Percentiles rank a stretch among this genome's conserved stretches.
Evolutionary conservation across 2,888 invertebrate species (phyloP).

Genomic region (Rhorus exstirpatorius): DNA sequence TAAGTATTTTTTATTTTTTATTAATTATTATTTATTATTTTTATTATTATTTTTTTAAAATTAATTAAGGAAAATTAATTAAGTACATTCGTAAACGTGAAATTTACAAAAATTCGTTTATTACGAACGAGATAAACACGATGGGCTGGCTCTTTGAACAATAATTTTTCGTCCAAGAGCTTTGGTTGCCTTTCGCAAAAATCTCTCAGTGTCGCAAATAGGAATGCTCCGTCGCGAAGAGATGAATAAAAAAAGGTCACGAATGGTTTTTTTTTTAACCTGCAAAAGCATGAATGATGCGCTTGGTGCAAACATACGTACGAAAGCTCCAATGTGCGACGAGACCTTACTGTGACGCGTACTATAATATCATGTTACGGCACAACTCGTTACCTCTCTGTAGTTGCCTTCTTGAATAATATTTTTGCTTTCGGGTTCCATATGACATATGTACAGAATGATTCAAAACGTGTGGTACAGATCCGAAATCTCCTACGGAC

Average conservation of each 20-base stretch:
- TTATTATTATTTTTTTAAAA: too few relatives aligned
- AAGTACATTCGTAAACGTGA: too few relatives aligned
- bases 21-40: too few relatives aligned
- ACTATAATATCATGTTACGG: constrained; percentile 56
- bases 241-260: not conserved
- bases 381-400: constrained; percentile 25
- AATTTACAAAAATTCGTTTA: too few relatives aligned
- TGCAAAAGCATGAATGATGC: constrained; percentile 13
- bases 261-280: constrained; percentile 5
- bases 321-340: constrained; percentile 47
- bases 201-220: not conserved
- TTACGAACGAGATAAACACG: too few relatives aligned
- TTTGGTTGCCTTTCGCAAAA: too few relatives aligned
- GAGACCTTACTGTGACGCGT: constrained; percentile 46
- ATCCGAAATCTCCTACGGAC: too few relatives aligned
- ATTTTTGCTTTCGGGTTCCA: constrained; percentile 6
- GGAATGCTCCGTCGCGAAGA: not conserved
- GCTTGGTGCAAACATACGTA: constrained; percentile 44
- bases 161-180: too few relatives aligned
- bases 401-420: constrained; percentile 17
- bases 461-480: too few relatives aligned
- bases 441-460: not conserved
- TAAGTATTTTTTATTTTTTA: too few relatives aligned
- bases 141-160: too few relatives aligned
- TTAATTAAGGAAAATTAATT: too few relatives aligned